Base-by-base conservation (phyloP, 1,140 invertebrate species). In the Sitophilus oryzae region DNA sequence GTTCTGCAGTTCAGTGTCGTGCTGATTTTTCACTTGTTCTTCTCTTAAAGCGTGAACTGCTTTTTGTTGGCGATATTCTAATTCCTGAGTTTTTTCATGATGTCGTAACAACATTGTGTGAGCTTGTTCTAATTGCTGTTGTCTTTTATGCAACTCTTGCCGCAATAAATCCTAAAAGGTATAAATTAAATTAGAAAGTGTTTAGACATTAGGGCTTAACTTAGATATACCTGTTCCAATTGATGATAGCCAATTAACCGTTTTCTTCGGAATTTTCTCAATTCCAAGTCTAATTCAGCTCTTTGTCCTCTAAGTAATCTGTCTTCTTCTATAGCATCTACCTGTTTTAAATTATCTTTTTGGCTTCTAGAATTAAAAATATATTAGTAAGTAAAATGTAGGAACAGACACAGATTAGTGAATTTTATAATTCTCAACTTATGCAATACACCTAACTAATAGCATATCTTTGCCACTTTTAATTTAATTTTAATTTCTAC, bases 71-170 rank as follows among this genome's bases (percentile, higher is more conserved):
- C 88, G 77, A 72, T 93, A 94, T 71, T 98, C 96, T 43, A 98
- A 74, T 68, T 98, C 93, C 72, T 96, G 91, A 20, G 94, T 97
- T 69, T 92, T 89, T 69, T 98, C 93, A 73, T 98, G 95, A 75
- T 99, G 96, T 50, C 92, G 81, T 35, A 96, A 72, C 34, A 98
- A 75, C 89, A 98, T 96, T n/a, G 81, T 75, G 72, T 98, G 96
- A 22, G 94, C 93, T 71, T 92, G 88, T 69, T 98, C 93, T 52
- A 98, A 71, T 67, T 98, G 96, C 42, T 89, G 85, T 73, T 96
- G 91, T 42, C 93, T 81, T 74, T 95, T 95, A 71, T 89, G 92
- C 60, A 98, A 76, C 76, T 98, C 95, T 89, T 97, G 94, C 61
- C 89, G 76, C 34, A 96, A 75, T 61, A 96, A 76, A 67, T 95